Evolutionary conservation across 92 coral and sea anemone species (phyloP).

Genomic region (Epizoanthus ramosus): DNA sequence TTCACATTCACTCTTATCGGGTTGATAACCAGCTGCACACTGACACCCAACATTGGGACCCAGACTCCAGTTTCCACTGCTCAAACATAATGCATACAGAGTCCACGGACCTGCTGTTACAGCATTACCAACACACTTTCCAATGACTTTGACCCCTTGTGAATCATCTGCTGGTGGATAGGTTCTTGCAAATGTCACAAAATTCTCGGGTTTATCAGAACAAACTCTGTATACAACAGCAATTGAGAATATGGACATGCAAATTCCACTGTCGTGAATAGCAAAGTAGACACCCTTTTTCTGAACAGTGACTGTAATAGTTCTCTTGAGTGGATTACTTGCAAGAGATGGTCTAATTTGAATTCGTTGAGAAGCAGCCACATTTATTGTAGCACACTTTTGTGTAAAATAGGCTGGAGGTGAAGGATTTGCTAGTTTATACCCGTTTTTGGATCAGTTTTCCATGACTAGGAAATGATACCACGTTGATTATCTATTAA

Average conservation of each 20-base stretch:
- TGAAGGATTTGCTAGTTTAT: too few species aligned
- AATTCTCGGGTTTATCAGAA: background rate
- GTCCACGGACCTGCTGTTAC: background rate
- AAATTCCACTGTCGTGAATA: constrained; percentile 11
- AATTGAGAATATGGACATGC: too few species aligned
- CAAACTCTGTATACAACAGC: too few species aligned
- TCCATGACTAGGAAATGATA: too few species aligned
- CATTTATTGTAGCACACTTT: background rate
- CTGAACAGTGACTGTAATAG: background rate
- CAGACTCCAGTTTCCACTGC: too few species aligned
- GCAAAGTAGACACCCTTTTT: constrained; percentile 25
- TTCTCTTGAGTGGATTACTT: background rate
- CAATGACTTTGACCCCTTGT: background rate
- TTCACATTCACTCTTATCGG: constrained; percentile 3
- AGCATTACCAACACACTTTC: constrained; percentile 16
- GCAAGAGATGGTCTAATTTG: background rate
- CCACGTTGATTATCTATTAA: too few species aligned
- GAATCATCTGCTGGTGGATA: constrained; percentile 1
- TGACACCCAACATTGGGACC: too few species aligned
- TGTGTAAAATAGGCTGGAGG: background rate
- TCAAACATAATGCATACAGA: too few species aligned
- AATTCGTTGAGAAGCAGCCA: background rate
- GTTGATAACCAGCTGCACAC: background rate
- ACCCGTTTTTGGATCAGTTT: too few species aligned
- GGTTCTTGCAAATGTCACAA: constrained; percentile 1